These are phyloP conservation scores for Kryptopterus vitreolus DNA, from an alignment of 2,797 vertebrate species.

Conservation along the genomic window DNA sequence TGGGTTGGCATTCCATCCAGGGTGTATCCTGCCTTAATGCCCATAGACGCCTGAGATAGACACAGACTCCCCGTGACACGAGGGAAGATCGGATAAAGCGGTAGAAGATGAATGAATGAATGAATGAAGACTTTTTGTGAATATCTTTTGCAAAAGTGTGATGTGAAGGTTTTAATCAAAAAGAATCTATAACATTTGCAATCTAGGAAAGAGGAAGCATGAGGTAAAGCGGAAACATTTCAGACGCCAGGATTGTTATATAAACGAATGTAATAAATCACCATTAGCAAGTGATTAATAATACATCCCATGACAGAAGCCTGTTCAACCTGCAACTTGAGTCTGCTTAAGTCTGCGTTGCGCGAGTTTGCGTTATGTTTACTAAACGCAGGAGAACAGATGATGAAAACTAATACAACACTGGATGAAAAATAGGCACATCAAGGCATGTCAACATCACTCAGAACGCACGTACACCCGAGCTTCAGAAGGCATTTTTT, in stretches of 20 bases:
- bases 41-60: too few species aligned
- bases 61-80: too few species aligned
- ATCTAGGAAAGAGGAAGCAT: neutral
- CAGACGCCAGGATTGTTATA: neutral
- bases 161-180: neutral
- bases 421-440: neutral
- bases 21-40: too few species aligned
- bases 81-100: too few species aligned
- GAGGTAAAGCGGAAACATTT: neutral
- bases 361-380: neutral
- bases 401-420: constrained; percentile 7
- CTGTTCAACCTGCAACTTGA: neutral
- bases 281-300: neutral
- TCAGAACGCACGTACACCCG: constrained; percentile 31
- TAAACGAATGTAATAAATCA: constrained; percentile 3
- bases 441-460: constrained; percentile 36
- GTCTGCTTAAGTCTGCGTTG: neutral
- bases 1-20: too few species aligned
- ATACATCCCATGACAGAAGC: neutral
- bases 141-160: too few species aligned
- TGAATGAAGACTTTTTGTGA: too few species aligned
- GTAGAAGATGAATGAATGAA: too few species aligned
- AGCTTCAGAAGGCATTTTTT: constrained; percentile 45
- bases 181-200: neutral
- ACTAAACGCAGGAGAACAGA: neutral